Evolutionary conservation across 2,797 vertebrate species (phyloP).

Genomic region (Sciaenops ocellatus): DNA sequence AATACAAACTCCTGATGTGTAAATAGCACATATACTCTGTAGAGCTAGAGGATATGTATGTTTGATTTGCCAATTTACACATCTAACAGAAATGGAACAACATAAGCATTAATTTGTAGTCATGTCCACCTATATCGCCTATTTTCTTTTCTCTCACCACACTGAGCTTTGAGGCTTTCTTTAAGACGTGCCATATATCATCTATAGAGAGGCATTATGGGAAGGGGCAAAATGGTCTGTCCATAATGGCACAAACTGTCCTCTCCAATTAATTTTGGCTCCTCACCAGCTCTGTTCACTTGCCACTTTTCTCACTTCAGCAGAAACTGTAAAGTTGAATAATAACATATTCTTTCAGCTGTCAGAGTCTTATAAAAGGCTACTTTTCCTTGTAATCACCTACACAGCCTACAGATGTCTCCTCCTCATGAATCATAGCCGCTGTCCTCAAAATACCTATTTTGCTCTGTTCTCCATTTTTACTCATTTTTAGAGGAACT

Average conservation of each 20-base stretch:
- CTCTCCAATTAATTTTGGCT: constrained; percentile 12
- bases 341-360: constrained; percentile 31
- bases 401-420: background rate
- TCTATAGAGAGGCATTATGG: constrained; percentile 4
- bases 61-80: background rate
- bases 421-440: constrained; percentile 8
- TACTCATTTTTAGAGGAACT: background rate
- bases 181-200: background rate
- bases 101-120: background rate
- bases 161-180: constrained; percentile 1
- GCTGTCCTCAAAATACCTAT: background rate
- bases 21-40: background rate
- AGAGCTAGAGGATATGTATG: background rate
- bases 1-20: background rate
- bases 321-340: constrained; percentile 39
- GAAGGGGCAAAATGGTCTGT: background rate
- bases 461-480: background rate
- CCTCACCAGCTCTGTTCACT: constrained; percentile 19
- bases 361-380: constrained; percentile 25
- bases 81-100: background rate
- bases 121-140: background rate
- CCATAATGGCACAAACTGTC: constrained; percentile 5
- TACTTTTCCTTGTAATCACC: constrained; percentile 6
- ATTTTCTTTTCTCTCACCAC: constrained; percentile 3
- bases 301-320: constrained; percentile 19